Base-by-base conservation (phyloP, 2,113 vertebrate genomes). In the Anhinga rufa region DNA sequence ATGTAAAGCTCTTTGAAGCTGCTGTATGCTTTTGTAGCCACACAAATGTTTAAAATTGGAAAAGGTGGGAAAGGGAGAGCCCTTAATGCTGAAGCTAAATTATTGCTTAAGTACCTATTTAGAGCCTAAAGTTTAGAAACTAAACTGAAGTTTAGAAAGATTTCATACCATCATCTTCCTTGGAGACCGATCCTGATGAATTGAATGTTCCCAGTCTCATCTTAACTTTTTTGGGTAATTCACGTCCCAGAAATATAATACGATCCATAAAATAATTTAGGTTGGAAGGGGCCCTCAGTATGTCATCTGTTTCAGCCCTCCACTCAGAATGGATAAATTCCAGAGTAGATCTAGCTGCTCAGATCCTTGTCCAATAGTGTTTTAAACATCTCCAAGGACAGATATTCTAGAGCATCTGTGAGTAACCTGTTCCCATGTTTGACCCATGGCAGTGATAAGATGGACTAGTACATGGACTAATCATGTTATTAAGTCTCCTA, bases 21-120 rank as follows among this genome's bases (percentile, higher is more conserved):
- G 4, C 8, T 48, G 8, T 51, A 5, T 17, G 16, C 2, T 54
- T n/a, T 52, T 22, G 7, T n/a, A 3, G 2, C 1, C 6, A 48
- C 10, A 14, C 4, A 42, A 36, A 9, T 38, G 1, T 32, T 80
- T 46, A 48, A 83, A 83, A 38, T 14, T 42, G 8, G 13, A 76
- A n/a, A 82, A 64, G 5, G 2, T 46, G 12, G 20, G 12, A 93
- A 92, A 90, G 4, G 15, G 10, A 88, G 8, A 64, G 1, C 4
- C 54, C 29, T 60, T 34, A 54, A 52, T 17, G 5, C 7, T 57
- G 20, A 44, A 82, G 20, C 17, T 36, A 25, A 82, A 46, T 9
- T 51, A 3, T 60, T 64, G 9, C 26, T 31, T 5, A 54, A 65
- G 1, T 29, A 51, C 5, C 9, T 29, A 9, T 48, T 61, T 38